Conservation (phyloP, 2,888 invertebrate species). For the Atherix ibis region DNA sequence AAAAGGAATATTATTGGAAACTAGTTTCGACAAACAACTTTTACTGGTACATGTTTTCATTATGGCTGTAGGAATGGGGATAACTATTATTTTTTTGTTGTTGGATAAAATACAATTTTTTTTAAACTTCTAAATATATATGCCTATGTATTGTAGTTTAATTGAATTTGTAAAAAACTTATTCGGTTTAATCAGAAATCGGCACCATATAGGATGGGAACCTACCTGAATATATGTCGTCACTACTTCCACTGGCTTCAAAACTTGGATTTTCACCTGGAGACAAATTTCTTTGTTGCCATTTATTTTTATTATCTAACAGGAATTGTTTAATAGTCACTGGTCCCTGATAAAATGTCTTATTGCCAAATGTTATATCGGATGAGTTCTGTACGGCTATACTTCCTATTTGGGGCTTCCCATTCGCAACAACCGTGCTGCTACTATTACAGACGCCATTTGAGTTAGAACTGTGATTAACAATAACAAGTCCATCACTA, state of each 20-base stretch:
- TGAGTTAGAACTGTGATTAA: constrained; percentile 5
- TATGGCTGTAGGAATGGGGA: no score
- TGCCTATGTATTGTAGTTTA: no score
- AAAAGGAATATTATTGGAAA: no score
- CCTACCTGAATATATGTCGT: constrained; percentile 5
- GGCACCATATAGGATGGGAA: constrained; percentile 5
- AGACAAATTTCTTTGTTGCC: constrained; percentile 14
- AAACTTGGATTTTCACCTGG: constrained; percentile 22
- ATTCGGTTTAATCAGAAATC: no score
- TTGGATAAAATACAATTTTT: no score
- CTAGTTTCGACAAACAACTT: no score
- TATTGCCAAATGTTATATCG: constrained; percentile 61
- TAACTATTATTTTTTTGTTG: no score
- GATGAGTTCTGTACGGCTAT: constrained; percentile 50
- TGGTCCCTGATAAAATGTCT: constrained; percentile 60
- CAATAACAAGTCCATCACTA: constrained; percentile 8
- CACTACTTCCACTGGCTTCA: constrained; percentile 9
- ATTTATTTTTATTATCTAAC: constrained; percentile 30
- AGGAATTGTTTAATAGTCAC: constrained; percentile 62
- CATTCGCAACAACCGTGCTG: neutral
- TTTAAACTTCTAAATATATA: no score
- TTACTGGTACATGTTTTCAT: no score
- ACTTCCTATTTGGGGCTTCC: constrained; percentile 38
- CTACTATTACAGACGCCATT: neutral
- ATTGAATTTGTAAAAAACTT: no score